These are phyloP conservation scores for Dicycla oo DNA, from an alignment of 2,888 invertebrate genomes.

Conservation along the genomic window DNA sequence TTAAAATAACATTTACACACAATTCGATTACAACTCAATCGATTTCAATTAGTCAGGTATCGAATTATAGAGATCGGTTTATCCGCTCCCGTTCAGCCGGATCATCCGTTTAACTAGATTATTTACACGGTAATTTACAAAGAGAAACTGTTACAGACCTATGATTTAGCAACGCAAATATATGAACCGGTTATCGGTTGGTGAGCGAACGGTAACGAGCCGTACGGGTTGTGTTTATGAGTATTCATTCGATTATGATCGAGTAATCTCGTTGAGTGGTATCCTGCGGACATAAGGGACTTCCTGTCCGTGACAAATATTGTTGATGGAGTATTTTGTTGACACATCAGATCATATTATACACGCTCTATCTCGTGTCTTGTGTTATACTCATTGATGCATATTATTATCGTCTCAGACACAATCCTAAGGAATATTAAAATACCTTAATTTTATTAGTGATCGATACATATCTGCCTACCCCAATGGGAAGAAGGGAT, in stretches of 20 bases:
- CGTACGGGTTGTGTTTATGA: conserved; percentile 33
- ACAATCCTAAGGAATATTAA: too few species aligned
- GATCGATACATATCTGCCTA: too few species aligned
- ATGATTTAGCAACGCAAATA: conserved; percentile 47
- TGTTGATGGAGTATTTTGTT: conserved; percentile 25
- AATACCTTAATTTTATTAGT: too few species aligned
- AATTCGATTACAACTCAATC: conserved; percentile 55
- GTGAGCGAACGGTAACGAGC: conserved; percentile 36
- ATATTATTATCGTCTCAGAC: too few species aligned
- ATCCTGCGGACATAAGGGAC: conserved; percentile 21
- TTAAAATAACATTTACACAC: conserved; percentile 34
- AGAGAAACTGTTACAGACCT: conserved; percentile 56
- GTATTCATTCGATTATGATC: conserved; percentile 50
- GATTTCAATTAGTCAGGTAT: conserved; percentile 61
- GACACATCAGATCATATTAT: background rate
- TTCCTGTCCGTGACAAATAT: conserved; percentile 17
- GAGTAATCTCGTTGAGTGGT: conserved; percentile 43
- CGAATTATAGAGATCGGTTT: conserved; percentile 53
- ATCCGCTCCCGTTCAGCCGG: conserved; percentile 47
- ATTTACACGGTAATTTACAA: conserved; percentile 62
- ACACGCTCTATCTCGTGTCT: background rate
- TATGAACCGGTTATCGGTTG: conserved; percentile 36
- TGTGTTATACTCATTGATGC: background rate
- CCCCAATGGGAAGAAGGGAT: too few species aligned
- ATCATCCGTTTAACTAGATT: conserved; percentile 59